These are phyloP conservation scores for Onychomys arenicola DNA, from an alignment of 2,797 vertebrate species.

Conservation along the genomic window DNA sequence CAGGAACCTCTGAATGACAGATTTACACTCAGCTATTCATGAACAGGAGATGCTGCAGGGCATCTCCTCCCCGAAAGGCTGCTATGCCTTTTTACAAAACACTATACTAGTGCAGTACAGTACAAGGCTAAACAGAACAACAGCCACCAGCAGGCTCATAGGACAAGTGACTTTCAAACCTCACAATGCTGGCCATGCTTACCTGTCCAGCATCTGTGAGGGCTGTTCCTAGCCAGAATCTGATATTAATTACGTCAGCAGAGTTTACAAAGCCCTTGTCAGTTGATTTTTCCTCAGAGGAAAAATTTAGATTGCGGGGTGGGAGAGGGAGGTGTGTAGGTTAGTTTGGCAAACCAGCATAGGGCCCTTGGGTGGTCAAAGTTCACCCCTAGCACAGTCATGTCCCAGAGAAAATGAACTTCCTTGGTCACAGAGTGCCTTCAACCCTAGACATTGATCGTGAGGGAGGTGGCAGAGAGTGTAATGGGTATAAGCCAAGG, in stretches of 20 bases:
- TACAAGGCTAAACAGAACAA: background rate
- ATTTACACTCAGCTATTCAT: background rate
- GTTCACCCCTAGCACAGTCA: slow-evolving; percentile 36
- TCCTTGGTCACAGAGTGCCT: slow-evolving; percentile 17
- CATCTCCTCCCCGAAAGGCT: slow-evolving; percentile 24
- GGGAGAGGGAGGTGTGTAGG: background rate
- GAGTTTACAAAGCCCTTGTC: background rate
- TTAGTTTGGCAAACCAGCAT: slow-evolving; percentile 34
- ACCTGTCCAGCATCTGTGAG: slow-evolving; percentile 46
- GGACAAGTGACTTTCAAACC: slow-evolving; percentile 14
- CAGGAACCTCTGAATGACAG: slow-evolving; percentile 56
- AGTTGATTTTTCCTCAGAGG: background rate
- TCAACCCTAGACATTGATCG: background rate
- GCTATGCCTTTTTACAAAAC: slow-evolving; percentile 17
- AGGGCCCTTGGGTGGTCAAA: background rate
- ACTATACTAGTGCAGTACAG: background rate
- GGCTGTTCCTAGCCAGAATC: slow-evolving; percentile 33
- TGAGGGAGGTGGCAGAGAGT: background rate
- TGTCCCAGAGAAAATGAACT: background rate
- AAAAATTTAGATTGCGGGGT: background rate
- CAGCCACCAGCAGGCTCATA: background rate
- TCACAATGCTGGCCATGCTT: background rate
- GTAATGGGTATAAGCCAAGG: background rate
- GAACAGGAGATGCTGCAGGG: slow-evolving; percentile 7
- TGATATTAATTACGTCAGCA: slow-evolving; percentile 46